Conservation (phyloP, 2,888 invertebrate species). For the Pterobdella sp. region DNA sequence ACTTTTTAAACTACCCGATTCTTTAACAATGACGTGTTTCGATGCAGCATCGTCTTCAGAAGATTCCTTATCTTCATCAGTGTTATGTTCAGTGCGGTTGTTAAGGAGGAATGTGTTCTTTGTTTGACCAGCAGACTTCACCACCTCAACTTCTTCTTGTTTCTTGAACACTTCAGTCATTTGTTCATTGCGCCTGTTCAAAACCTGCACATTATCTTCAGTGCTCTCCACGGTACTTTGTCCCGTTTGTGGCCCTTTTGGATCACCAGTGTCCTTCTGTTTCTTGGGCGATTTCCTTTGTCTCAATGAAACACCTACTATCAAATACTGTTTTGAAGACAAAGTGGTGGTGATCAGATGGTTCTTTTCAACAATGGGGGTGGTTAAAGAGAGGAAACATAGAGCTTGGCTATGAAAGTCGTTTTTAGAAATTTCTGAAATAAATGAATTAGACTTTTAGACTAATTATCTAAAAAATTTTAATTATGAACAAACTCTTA, state of each 20-base stretch:
- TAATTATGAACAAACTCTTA: neutral
- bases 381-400: neutral
- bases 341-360: no score
- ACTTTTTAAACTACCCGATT: no score
- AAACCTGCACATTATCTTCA: conserved; percentile 13
- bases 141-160: neutral
- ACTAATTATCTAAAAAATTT: neutral
- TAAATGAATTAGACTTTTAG: neutral
- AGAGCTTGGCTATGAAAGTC: conserved; percentile 4
- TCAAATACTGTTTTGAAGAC: neutral
- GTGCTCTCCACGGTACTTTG: no score
- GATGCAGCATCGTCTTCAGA: no score
- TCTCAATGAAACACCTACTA: neutral
- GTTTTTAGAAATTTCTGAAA: neutral
- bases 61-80: no score
- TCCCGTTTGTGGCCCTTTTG: no score
- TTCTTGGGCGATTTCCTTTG: neutral
- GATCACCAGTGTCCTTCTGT: neutral
- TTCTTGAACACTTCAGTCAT: conserved; percentile 19
- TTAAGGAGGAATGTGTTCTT: no score
- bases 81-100: no score
- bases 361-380: no score
- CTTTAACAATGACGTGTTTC: no score
- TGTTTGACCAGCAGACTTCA: no score
- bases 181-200: conserved; percentile 22